Conservation (phyloP, 37 sponge, comb jelly and placozoan genomes). For the Halisarca cf. caerulea region DNA sequence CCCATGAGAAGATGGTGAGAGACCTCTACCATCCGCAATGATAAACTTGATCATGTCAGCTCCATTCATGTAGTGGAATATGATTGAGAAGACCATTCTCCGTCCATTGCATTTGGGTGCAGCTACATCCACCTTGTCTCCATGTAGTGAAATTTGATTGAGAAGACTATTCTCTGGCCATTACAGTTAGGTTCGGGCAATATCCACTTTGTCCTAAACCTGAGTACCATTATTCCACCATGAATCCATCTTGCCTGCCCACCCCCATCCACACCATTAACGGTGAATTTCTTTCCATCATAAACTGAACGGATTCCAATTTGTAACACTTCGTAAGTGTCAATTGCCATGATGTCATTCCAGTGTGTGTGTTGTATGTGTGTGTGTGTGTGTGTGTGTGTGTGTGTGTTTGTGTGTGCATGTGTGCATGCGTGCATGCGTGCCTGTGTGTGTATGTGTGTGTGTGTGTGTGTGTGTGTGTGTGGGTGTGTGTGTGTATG, state of each 20-base stretch:
- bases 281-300: not conserved
- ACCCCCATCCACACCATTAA: not conserved
- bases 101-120: conserved; percentile 2
- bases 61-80: conserved; percentile 1
- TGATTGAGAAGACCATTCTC: conserved; percentile 7
- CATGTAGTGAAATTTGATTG: not conserved
- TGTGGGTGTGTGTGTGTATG: no score
- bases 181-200: conserved; percentile 26
- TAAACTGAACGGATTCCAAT: not conserved
- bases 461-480: no score
- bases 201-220: not conserved
- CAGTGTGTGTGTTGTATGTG: no score
- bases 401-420: no score
- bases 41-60: conserved; percentile 22
- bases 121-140: conserved; percentile 4
- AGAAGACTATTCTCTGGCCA: not conserved
- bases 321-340: not conserved
- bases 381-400: no score
- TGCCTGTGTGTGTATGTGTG: no score
- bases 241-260: not conserved
- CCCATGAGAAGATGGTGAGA: conserved; percentile 8
- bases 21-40: not conserved
- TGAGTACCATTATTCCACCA: not conserved
- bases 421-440: no score
- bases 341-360: not conserved